Base-by-base conservation (phyloP, 2,113 vertebrate genomes). In the Anguilla rostrata region DNA sequence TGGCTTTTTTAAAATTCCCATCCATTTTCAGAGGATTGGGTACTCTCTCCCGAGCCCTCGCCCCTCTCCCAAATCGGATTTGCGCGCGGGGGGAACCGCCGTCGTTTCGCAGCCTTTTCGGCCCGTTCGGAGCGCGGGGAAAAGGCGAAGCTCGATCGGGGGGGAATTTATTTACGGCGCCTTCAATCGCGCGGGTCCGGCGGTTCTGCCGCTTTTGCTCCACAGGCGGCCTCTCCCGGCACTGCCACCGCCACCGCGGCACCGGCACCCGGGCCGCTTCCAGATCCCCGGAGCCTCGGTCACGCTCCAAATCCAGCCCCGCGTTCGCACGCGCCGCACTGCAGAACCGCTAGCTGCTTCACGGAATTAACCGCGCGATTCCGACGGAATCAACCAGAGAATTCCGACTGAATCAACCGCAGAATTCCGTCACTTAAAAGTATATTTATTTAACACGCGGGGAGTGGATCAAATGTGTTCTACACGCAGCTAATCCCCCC, bases 21-120 rank as follows among this genome's bases (percentile, higher is more conserved):
- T 29, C 63, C 79, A 81, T 78, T 71, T 39, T 11, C 16, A 40
- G 2, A 43, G 53, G 84, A 89, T 91, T 86, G 1, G 49, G 49
- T 53, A 53, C 8, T 53, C 49, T 26, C 60, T 26, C 60, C 5
- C 11, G 11, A 75, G 91, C 92, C 88, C 91, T 93, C 94, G 95
- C 95, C 95, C 94, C 88, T 90, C 84, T 63, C 89, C 91, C 83
- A 93, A 95, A 95, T 95, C 93, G 91, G 93, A 95, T 95, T 95
- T 95, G 92, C 87, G 90, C 92, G 89, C 81, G 40, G 89, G 89
- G 90, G 87, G 92, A 92, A 90, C 92, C 91, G 34, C 79, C 91
- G 93, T 94, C 91, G 86, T 91, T 81, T 89, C 84, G 57, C 46
- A 83, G 85, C n/a, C 46, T 57, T 39, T 81, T 63, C 5, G 12